These are phyloP conservation scores for Psephotus haematonotus DNA, from an alignment of 2,113 vertebrate species.

Conservation along the genomic window DNA sequence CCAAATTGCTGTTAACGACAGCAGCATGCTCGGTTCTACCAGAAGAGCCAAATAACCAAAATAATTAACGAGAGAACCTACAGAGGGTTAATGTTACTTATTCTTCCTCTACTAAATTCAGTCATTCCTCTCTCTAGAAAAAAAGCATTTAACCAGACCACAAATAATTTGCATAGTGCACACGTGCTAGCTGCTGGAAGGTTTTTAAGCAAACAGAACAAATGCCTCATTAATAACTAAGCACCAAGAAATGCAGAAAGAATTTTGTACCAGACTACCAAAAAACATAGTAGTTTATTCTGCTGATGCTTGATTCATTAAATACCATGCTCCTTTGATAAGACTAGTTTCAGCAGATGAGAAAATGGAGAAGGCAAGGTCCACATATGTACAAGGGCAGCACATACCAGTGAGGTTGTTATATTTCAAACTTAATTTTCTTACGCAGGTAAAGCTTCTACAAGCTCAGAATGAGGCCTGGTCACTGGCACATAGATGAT, in stretches of 20 bases:
- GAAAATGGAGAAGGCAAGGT: not conserved
- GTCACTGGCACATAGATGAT: not conserved
- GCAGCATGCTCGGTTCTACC: fast-evolving
- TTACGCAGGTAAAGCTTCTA: not conserved
- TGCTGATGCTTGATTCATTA: not conserved
- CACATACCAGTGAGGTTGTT: not conserved
- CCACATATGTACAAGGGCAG: not conserved
- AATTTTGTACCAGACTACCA: not conserved
- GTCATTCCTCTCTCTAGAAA: slow-evolving; percentile 27
- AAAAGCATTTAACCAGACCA: slow-evolving; percentile 36
- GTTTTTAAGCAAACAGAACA: slow-evolving; percentile 39
- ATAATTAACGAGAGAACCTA: not conserved
- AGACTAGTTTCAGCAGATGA: not conserved
- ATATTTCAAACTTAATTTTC: not conserved
- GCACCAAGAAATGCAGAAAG: slow-evolving; percentile 31
- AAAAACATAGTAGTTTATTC: not conserved
- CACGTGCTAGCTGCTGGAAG: slow-evolving; percentile 27
- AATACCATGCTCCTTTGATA: not conserved
- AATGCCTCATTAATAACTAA: slow-evolving; percentile 55
- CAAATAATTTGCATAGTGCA: slow-evolving; percentile 37
- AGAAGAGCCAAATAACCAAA: not conserved
- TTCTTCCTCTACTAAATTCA: slow-evolving; percentile 23
- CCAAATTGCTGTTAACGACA: not conserved
- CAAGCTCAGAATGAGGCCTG: not conserved
- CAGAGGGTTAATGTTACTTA: slow-evolving; percentile 32